Evolutionary conservation across 2,888 invertebrate genomes (phyloP), one percentile per base, ranked within the genome.

Genomic region (Tetragonisca angustula): DNA sequence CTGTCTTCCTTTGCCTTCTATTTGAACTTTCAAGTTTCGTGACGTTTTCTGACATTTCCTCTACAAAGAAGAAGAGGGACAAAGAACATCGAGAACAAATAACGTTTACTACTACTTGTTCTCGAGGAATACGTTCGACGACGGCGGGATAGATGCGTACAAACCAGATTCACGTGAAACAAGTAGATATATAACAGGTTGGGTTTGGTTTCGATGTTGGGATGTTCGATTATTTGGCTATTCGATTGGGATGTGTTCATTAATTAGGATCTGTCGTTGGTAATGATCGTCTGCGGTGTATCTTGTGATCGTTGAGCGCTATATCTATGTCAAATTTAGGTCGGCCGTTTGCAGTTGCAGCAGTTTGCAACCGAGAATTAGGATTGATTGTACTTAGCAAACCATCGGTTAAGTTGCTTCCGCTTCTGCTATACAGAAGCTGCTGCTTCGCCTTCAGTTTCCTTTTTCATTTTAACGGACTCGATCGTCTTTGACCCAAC

Each of bases 231-330:
- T 83, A 82, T 77, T 83, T 69, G 79, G 68, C 50, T 17, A 62
- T 74, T 50, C 54, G 49, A 72, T 71, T 74, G 65, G 61, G 54
- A 76, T 62, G 32, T 76, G 83, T 83, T 76, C 84, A 83, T 83
- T 85, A 83, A 83, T 83, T 85, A 73, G 79, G 50, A 85, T 79
- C 73, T 72, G 83, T 73, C 76, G 79, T 61, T 76, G 56, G 76
- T 85, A 85, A 85, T 83, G 83, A 83, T 83, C 79, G 72, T 84
- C 69, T 84, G 75, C 68, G 84, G 83, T 69, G 61, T 76, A 74
- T 19, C 76, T 32, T 56, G 72, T 50, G 69, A 76, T 65, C 62
- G 50, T 77, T 77, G 43, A 71, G 17, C 50, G 71, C 67, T 17
- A 68, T 62, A 56, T 59, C 75, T 82, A 61, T 71, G 83, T 85